These are phyloP conservation scores for Xestia sexstrigata DNA, from an alignment of 2,888 invertebrate genomes.

Conservation along the genomic window DNA sequence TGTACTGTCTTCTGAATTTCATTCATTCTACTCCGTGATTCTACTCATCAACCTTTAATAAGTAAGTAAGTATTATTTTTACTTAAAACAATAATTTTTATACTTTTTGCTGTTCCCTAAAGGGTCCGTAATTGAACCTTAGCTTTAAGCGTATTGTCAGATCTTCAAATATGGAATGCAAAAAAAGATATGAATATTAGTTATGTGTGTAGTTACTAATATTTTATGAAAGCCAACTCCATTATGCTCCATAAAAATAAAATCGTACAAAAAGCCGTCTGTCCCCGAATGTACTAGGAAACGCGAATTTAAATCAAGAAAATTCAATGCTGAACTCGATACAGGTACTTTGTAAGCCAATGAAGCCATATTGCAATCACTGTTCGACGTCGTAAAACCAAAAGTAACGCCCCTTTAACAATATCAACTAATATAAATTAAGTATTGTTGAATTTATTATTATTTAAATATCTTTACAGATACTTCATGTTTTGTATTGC, in stretches of 20 bases:
- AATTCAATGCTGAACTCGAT: slow-evolving; percentile 74
- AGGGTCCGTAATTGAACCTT: no score
- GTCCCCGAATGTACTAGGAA: slow-evolving; percentile 74
- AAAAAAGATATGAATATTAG: no score
- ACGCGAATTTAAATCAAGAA: slow-evolving; percentile 71
- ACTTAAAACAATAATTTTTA: no score
- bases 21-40: not conserved
- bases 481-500: not conserved
- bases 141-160: no score
- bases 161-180: no score
- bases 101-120: no score
- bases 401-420: slow-evolving; percentile 50
- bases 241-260: not conserved
- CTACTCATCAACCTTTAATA: no score
- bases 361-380: slow-evolving; percentile 64
- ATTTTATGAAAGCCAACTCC: not conserved
- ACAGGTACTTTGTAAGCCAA: slow-evolving; percentile 60
- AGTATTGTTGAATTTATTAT: slow-evolving; percentile 17
- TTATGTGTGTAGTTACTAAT: not conserved
- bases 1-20: not conserved
- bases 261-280: slow-evolving; percentile 17
- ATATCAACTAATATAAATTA: slow-evolving; percentile 46
- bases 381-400: slow-evolving; percentile 36
- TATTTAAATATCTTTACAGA: not conserved
- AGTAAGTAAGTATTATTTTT: no score